Evolutionary conservation across 1,140 invertebrate species (phyloP).

Genomic region (Melitaea cinxia): DNA sequence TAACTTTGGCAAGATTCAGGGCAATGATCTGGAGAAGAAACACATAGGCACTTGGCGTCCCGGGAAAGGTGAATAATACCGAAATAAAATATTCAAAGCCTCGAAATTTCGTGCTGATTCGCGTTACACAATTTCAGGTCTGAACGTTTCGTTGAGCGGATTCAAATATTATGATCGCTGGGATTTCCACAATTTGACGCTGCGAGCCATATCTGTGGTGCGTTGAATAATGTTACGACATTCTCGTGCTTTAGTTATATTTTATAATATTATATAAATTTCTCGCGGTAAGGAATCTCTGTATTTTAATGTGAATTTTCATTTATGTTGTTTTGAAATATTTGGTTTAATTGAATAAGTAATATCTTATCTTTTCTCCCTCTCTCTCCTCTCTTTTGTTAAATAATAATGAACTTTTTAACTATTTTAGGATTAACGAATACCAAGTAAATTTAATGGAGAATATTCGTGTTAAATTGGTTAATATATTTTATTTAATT

Average conservation of each 20-base stretch:
- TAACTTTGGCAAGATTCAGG: constrained; percentile 69
- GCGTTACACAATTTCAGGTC: constrained; percentile 52
- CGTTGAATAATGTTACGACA: constrained; percentile 31
- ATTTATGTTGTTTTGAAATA: too few species aligned
- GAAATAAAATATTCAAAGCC: constrained; percentile 39
- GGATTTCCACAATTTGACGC: constrained; percentile 69
- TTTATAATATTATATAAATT: too few species aligned
- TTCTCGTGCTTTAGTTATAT: constrained; percentile 9
- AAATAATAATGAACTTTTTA: too few species aligned
- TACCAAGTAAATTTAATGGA: too few species aligned
- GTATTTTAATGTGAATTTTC: too few species aligned
- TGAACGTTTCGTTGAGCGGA: constrained; percentile 43
- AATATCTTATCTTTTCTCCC: too few species aligned
- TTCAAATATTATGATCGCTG: constrained; percentile 70
- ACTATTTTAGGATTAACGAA: too few species aligned
- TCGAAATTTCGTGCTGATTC: constrained; percentile 30
- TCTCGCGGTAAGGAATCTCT: too few species aligned
- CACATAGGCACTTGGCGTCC: constrained; percentile 50
- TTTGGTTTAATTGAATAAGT: too few species aligned
- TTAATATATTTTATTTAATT: too few species aligned
- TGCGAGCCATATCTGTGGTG: constrained; percentile 66
- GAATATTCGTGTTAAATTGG: too few species aligned
- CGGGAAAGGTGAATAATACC: constrained; percentile 40
- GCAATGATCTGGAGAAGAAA: constrained; percentile 58
- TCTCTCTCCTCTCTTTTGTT: too few species aligned